phyloP scores from a whole-genome alignment of 2,888 invertebrate genomes.

The Tenodera sinensis region DNA sequence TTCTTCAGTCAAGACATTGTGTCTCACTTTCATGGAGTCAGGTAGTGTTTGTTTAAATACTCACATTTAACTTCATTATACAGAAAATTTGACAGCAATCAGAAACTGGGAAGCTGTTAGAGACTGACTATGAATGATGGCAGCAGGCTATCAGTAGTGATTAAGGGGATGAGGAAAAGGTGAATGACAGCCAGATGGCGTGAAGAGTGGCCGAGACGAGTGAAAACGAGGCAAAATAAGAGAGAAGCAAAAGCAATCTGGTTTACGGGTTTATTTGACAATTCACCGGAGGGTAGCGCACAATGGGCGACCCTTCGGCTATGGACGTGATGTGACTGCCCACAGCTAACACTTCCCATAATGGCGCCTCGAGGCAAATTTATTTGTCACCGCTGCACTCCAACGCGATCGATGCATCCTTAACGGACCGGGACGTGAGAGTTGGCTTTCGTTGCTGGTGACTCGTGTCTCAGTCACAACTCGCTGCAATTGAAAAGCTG shows the following conservation, averaged over 20 bases:
- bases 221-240: not conserved
- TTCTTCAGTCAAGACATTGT: no score
- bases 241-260: slow-evolving; percentile 22
- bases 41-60: no score
- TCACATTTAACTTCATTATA: not conserved
- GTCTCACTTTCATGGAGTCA: no score
- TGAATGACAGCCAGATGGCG: not conserved
- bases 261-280: slow-evolving; percentile 28
- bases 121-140: not conserved
- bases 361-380: not conserved
- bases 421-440: not conserved
- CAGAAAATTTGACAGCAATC: not conserved
- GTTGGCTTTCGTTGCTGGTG: not conserved
- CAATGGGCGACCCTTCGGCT: slow-evolving; percentile 14
- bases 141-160: not conserved
- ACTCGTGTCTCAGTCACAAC: not conserved
- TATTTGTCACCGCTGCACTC: not conserved
- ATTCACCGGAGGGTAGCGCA: slow-evolving; percentile 26
- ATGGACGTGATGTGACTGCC: not conserved
- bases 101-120: not conserved
- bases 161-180: not conserved
- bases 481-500: not conserved
- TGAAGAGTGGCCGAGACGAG: not conserved
- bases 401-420: not conserved
- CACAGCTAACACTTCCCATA: not conserved